Conservation (phyloP, 2,888 invertebrate genomes). For the Meiosimyza platycephala region DNA sequence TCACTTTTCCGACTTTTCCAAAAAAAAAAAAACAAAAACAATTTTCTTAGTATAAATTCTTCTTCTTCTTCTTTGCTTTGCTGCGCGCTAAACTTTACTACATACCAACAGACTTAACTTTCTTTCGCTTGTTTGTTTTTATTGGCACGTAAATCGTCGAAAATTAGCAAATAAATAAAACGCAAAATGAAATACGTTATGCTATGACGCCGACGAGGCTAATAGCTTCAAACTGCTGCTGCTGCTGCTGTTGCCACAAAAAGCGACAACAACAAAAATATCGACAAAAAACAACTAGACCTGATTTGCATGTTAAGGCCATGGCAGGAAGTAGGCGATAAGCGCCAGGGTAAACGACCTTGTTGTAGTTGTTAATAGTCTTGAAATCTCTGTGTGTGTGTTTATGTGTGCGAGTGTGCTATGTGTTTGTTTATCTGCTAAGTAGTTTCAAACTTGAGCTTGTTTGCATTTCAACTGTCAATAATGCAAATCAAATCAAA, state of each 20-base stretch:
- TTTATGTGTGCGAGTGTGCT: too few species aligned
- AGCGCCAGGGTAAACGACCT: neutral
- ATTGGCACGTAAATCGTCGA: conserved; percentile 30
- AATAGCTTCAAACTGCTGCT: conserved; percentile 12
- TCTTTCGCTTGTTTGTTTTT: conserved; percentile 18
- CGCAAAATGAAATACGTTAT: conserved; percentile 18
- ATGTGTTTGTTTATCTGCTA: neutral
- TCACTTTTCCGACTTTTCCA: neutral
- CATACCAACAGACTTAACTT: neutral
- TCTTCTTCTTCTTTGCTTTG: neutral
- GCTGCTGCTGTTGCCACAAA: too few species aligned
- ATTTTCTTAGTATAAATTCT: neutral
- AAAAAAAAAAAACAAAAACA: too few species aligned
- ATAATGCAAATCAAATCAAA: too few species aligned
- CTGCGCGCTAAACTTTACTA: neutral
- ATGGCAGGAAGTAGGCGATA: conserved; percentile 1
- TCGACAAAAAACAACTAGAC: neutral
- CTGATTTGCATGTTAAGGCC: conserved; percentile 25
- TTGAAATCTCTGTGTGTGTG: too few species aligned
- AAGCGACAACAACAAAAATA: neutral
- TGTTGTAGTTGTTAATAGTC: too few species aligned
- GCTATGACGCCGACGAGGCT: neutral
- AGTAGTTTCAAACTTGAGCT: too few species aligned
- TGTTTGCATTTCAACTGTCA: too few species aligned
- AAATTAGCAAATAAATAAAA: conserved; percentile 25